These are phyloP conservation scores for Maccullochella peelii DNA, from an alignment of 2,113 vertebrate genomes.

Conservation along the genomic window DNA sequence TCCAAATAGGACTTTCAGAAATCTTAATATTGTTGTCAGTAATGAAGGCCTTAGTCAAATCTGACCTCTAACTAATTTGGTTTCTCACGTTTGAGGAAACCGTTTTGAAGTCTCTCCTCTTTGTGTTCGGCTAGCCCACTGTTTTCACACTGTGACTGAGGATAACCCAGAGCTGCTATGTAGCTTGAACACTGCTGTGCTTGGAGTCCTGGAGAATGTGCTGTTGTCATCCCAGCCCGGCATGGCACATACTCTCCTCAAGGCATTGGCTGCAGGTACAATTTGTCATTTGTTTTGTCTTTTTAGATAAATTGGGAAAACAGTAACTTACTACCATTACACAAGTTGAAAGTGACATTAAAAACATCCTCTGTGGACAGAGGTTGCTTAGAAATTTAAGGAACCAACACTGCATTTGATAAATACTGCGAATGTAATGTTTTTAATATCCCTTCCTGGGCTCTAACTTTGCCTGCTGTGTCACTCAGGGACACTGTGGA, in stretches of 20 bases:
- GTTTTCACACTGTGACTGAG: conserved; percentile 95
- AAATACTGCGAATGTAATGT: background rate
- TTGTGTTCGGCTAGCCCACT: conserved; percentile 87
- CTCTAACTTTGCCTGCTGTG: background rate
- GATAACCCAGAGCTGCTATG: conserved; percentile 93
- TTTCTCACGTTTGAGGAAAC: background rate
- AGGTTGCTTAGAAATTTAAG: background rate
- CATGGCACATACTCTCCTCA: conserved; percentile 89
- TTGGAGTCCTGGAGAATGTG: conserved; percentile 86
- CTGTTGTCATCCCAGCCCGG: conserved; percentile 84
- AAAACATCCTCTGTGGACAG: background rate
- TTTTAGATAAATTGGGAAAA: background rate
- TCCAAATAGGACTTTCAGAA: background rate
- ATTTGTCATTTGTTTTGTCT: conserved; percentile 9
- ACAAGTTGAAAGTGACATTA: background rate
- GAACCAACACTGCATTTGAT: background rate
- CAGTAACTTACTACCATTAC: background rate
- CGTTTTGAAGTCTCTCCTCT: background rate
- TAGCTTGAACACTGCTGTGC: conserved; percentile 82
- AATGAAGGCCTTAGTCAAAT: background rate
- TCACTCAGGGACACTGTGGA: conserved; percentile 88
- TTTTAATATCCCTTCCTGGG: background rate
- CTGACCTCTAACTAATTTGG: background rate
- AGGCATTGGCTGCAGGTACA: conserved; percentile 91
- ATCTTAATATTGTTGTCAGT: background rate